Conservation (phyloP, 2,888 invertebrate species). For the Diabrotica balteata region DNA sequence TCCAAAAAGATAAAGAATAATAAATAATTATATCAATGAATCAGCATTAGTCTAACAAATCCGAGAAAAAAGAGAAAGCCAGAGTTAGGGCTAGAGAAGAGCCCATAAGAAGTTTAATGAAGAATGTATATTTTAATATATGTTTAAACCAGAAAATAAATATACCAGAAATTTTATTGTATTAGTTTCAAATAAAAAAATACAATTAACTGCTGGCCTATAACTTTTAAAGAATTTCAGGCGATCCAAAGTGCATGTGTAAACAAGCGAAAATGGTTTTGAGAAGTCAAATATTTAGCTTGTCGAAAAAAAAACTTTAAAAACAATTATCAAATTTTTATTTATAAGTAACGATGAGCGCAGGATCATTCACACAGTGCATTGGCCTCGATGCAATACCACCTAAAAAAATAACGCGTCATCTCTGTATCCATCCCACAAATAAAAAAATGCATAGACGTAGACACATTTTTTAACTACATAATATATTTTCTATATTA, state of each 20-base stretch:
- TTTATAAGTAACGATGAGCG: conserved; percentile 43
- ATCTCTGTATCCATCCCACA: conserved; percentile 36
- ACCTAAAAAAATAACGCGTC: conserved; percentile 41
- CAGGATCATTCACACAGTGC: conserved; percentile 43
- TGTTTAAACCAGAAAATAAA: too few species aligned
- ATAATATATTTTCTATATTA: too few species aligned
- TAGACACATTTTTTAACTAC: not conserved
- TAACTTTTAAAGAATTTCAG: conserved; percentile 27
- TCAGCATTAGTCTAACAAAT: too few species aligned
- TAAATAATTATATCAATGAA: too few species aligned
- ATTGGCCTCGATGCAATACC: conserved; percentile 43
- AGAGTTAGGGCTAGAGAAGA: too few species aligned
- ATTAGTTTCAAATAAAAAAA: not conserved
- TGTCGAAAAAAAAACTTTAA: conserved; percentile 36
- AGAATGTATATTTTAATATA: not conserved
- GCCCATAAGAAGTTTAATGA: too few species aligned
- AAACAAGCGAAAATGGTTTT: conserved; percentile 31
- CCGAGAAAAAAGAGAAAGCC: too few species aligned
- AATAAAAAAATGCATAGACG: conserved; percentile 35
- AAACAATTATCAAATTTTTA: conserved; percentile 46
- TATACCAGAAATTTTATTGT: too few species aligned
- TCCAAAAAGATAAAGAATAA: too few species aligned
- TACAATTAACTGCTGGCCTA: conserved; percentile 1
- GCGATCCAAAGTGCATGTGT: conserved; percentile 35
- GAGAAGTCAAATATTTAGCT: conserved; percentile 40